Percentiles rank a stretch among this genome's conserved stretches.
Evolutionary conservation across 1,140 invertebrate genomes (phyloP).

Genomic region (Listronotus bonariensis): DNA sequence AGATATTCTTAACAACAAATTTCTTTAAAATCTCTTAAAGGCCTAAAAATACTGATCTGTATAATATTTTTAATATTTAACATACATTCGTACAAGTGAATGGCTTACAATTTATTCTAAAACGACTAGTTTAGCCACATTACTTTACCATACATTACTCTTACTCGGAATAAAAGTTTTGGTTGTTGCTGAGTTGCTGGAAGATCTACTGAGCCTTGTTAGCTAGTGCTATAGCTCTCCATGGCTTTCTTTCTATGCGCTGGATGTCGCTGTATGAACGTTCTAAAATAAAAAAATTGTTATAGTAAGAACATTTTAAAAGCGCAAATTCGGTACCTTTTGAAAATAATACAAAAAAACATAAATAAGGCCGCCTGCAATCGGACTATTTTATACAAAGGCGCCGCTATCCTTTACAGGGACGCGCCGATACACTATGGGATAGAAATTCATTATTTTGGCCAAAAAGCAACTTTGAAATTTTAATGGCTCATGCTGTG

Average conservation of each 20-base stretch:
- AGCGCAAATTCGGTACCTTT: no score
- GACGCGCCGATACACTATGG: no score
- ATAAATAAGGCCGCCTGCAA: no score
- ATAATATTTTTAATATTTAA: neutral
- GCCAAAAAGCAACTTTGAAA: no score
- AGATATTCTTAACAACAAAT: no score
- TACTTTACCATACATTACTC: neutral
- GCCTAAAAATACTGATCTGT: no score
- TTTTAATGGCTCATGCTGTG: no score
- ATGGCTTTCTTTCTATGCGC: conserved; percentile 47
- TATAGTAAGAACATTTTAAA: no score
- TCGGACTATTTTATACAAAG: no score
- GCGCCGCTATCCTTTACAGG: no score
- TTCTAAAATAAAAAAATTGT: conserved; percentile 44
- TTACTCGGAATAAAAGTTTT: conserved; percentile 7
- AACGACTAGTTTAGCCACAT: conserved; percentile 21
- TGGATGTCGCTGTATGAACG: conserved; percentile 54
- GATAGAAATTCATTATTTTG: no score
- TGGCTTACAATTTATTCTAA: conserved; percentile 3
- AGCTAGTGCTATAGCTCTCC: conserved; percentile 35
- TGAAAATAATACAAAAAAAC: neutral
- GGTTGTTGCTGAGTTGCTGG: conserved; percentile 9
- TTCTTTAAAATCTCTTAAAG: no score
- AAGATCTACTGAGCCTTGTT: conserved; percentile 11
- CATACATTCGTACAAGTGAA: neutral